Conservation (phyloP, 1,140 invertebrate species). For the Bursaphelenchus mucronatus region DNA sequence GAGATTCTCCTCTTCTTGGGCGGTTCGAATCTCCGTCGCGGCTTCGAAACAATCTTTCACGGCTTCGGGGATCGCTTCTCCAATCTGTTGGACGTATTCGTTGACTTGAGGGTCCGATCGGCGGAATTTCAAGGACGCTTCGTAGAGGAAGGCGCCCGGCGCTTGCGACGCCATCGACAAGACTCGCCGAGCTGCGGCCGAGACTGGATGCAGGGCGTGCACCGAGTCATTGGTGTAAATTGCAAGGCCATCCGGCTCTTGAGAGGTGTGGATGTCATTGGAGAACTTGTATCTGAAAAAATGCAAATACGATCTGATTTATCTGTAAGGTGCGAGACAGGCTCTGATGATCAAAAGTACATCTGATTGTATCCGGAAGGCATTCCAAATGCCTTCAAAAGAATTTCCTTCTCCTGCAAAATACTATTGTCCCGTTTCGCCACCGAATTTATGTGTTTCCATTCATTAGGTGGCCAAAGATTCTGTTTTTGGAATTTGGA, state of each 20-base stretch:
- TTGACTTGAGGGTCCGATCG: slow-evolving; percentile 5
- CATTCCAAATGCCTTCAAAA: too few species aligned
- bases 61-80: background rate
- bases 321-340: too few species aligned
- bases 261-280: slow-evolving; percentile 9
- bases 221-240: slow-evolving; percentile 10
- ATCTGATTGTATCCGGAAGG: too few species aligned
- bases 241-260: background rate
- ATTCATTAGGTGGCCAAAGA: too few species aligned
- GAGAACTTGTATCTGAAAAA: slow-evolving; percentile 8
- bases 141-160: slow-evolving; percentile 8
- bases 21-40: background rate
- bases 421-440: too few species aligned
- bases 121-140: slow-evolving; percentile 1
- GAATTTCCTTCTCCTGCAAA: too few species aligned
- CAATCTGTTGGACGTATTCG: slow-evolving; percentile 7
- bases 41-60: slow-evolving; percentile 11
- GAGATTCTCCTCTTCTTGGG: slow-evolving; percentile 3
- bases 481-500: too few species aligned
- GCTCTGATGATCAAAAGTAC: too few species aligned
- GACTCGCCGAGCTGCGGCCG: slow-evolving; percentile 1
- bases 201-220: slow-evolving; percentile 3
- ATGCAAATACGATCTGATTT: too few species aligned
- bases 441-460: too few species aligned
- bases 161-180: background rate